These are phyloP conservation scores for Pterostichus niger DNA, from an alignment of 2,888 invertebrate genomes.

Conservation along the genomic window DNA sequence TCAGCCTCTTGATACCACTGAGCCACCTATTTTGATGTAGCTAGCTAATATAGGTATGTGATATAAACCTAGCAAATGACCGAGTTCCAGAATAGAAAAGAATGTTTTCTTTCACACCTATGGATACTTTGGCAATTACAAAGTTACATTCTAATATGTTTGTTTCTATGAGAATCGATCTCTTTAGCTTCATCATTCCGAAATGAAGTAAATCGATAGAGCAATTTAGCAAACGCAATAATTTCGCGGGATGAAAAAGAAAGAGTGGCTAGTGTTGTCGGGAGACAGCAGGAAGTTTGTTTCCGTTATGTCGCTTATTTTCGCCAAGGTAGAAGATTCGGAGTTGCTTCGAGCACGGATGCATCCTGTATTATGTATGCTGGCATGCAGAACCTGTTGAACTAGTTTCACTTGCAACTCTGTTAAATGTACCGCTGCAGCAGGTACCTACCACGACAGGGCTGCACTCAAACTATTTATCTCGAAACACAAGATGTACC, in stretches of 20 bases:
- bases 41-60: too few species aligned
- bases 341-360: slow-evolving; percentile 35
- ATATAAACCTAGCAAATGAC: too few species aligned
- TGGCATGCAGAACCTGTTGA: slow-evolving; percentile 54
- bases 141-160: too few species aligned
- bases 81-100: too few species aligned
- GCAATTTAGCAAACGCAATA: slow-evolving; percentile 11
- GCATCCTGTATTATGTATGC: slow-evolving; percentile 60
- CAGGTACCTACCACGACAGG: slow-evolving; percentile 3
- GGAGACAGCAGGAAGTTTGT: slow-evolving; percentile 41
- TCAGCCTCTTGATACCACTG: too few species aligned
- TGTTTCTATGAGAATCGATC: too few species aligned
- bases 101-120: too few species aligned
- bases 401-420: slow-evolving; percentile 59
- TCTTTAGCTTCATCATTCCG: neutral
- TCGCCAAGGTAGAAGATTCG: slow-evolving; percentile 41
- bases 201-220: slow-evolving; percentile 19
- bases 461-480: neutral
- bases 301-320: slow-evolving; percentile 57
- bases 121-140: too few species aligned
- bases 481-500: neutral
- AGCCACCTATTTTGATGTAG: too few species aligned
- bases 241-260: slow-evolving; percentile 16
- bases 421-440: slow-evolving; percentile 52
- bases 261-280: neutral